A percentile compares a stretch with the other conserved stretches of the same genome.
Evolutionary conservation across 1,140 invertebrate species (phyloP).

Genomic region (Papilio machaon): DNA sequence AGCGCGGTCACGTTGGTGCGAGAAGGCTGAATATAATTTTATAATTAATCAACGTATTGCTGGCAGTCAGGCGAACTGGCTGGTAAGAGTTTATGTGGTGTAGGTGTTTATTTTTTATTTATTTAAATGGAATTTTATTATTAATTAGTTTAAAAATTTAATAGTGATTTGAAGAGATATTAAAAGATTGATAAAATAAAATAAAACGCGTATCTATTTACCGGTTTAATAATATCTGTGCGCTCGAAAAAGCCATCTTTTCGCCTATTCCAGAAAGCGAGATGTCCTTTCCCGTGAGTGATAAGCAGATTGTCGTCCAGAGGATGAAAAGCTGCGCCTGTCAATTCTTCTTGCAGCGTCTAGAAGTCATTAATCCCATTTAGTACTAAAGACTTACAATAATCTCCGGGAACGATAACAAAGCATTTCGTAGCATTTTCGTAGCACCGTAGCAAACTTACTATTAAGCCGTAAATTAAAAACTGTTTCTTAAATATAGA

Average conservation of each 20-base stretch:
- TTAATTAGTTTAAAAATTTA: too few species aligned
- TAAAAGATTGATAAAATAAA: too few species aligned
- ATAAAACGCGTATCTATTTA: slow-evolving; percentile 60
- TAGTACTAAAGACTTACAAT: background rate
- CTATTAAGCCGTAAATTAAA: background rate
- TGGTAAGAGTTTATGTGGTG: too few species aligned
- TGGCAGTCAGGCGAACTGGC: too few species aligned
- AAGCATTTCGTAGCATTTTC: background rate
- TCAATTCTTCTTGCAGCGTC: slow-evolving; percentile 94
- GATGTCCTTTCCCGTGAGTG: slow-evolving; percentile 95
- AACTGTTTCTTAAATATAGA: too few species aligned
- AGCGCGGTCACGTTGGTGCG: slow-evolving; percentile 91
- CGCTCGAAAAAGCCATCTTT: slow-evolving; percentile 95
- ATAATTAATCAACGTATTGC: slow-evolving; percentile 2
- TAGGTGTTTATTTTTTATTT: too few species aligned
- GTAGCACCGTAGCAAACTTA: background rate
- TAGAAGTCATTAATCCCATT: slow-evolving; percentile 58
- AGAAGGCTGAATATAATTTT: slow-evolving; percentile 84
- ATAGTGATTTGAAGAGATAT: too few species aligned
- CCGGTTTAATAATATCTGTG: slow-evolving; percentile 93
- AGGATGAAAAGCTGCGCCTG: slow-evolving; percentile 95
- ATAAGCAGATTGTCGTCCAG: slow-evolving; percentile 96
- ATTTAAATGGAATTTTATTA: too few species aligned
- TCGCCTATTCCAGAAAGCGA: slow-evolving; percentile 95
- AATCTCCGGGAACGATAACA: background rate